phyloP scores from a whole-genome alignment of 2,113 vertebrate genomes.

The Astur gentilis region DNA sequence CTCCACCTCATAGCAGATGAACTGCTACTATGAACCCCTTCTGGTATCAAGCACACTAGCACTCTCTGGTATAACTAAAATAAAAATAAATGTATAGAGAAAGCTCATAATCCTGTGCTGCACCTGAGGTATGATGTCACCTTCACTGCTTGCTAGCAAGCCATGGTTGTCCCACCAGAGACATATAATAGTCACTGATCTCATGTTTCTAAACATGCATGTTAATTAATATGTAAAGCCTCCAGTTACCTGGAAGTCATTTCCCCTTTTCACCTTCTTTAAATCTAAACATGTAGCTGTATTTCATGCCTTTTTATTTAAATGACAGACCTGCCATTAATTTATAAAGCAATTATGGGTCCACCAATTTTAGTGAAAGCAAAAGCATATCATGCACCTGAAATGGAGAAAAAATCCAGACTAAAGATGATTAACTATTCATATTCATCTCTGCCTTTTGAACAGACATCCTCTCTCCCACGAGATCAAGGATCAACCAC shows the following conservation, averaged over 20 bases:
- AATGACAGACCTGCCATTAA: background rate
- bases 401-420: background rate
- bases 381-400: background rate
- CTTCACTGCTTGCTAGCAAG: background rate
- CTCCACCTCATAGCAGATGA: background rate
- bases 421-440: conserved; percentile 13
- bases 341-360: background rate
- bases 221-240: background rate
- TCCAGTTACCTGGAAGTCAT: background rate
- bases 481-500: conserved; percentile 12
- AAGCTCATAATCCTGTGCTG: background rate
- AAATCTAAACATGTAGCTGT: background rate
- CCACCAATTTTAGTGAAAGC: background rate
- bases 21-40: background rate
- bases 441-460: conserved; percentile 13
- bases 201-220: background rate
- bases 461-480: conserved; percentile 12
- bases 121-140: background rate
- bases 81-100: background rate
- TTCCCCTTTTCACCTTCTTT: background rate
- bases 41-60: background rate
- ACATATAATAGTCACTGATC: background rate
- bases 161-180: background rate
- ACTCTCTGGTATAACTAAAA: background rate
- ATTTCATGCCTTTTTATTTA: background rate